Evolutionary conservation across 1,140 invertebrate species (phyloP).

Genomic region (Lithobius niger): DNA sequence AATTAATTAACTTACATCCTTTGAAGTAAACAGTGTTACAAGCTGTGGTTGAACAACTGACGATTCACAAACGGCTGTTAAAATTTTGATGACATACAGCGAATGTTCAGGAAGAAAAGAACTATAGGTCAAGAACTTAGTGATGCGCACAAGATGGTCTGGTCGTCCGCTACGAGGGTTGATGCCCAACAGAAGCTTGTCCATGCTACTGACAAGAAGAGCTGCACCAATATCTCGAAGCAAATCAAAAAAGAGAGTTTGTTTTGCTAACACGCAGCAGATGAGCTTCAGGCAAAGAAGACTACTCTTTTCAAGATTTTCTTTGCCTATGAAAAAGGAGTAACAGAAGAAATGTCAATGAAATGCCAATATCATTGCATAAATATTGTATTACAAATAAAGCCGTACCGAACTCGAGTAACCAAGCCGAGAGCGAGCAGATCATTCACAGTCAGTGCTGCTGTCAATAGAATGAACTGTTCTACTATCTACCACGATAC

Average conservation of each 20-base stretch:
- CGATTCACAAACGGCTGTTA: conserved; percentile 47
- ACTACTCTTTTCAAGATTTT: conserved; percentile 46
- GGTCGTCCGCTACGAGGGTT: conserved; percentile 58
- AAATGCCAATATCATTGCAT: not conserved
- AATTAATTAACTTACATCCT: no score
- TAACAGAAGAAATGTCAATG: not conserved
- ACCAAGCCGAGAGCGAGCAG: no score
- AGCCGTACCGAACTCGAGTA: no score
- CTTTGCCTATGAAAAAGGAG: conserved; percentile 37
- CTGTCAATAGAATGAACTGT: no score
- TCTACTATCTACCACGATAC: no score
- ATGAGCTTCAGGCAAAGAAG: conserved; percentile 54
- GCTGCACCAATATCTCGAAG: conserved; percentile 31
- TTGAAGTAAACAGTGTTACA: conserved; percentile 50
- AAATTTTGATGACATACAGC: conserved; percentile 51
- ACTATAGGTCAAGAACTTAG: conserved; percentile 56
- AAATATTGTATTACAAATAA: not conserved
- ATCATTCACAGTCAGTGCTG: no score
- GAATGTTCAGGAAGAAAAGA: conserved; percentile 52
- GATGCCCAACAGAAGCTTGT: conserved; percentile 64
- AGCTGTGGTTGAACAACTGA: conserved; percentile 53
- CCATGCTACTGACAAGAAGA: conserved; percentile 54
- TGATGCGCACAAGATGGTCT: conserved; percentile 64
- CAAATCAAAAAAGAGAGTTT: conserved; percentile 49
- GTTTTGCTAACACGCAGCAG: conserved; percentile 44